Percentiles rank a stretch among this genome's conserved stretches.
These are phyloP conservation scores for Blera fallax DNA, from an alignment of 2,888 invertebrate species.

Conservation along the genomic window DNA sequence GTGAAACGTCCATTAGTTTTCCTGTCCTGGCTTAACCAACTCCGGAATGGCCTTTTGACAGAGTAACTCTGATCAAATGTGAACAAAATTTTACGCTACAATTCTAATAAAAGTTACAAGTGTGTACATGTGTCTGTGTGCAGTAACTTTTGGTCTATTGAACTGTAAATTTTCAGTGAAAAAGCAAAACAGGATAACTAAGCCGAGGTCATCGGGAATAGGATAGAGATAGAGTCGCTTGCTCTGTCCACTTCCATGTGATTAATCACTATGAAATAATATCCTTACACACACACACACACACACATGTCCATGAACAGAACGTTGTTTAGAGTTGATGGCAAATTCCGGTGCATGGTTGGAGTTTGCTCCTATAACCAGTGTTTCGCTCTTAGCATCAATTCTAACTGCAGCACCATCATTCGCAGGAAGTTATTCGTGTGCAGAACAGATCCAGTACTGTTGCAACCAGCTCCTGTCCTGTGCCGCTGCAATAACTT, in stretches of 20 bases:
- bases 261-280: constrained; percentile 72
- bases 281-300: constrained; percentile 31
- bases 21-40: constrained; percentile 60
- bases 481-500: constrained; percentile 39
- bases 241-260: constrained; percentile 61
- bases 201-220: constrained; percentile 55
- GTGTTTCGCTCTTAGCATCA: constrained; percentile 39
- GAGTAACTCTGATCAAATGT: constrained; percentile 64
- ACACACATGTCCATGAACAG: background rate
- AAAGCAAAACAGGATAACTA: constrained; percentile 66
- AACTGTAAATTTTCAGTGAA: constrained; percentile 59
- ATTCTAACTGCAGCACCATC: constrained; percentile 25
- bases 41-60: constrained; percentile 62
- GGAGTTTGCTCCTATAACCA: constrained; percentile 1
- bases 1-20: constrained; percentile 60
- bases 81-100: constrained; percentile 44
- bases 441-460: constrained; percentile 8
- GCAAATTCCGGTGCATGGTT: constrained; percentile 41
- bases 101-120: constrained; percentile 20
- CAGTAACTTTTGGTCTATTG: constrained; percentile 60
- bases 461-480: background rate
- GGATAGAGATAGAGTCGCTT: constrained; percentile 26
- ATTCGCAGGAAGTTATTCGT: constrained; percentile 48
- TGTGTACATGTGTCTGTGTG: background rate
- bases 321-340: constrained; percentile 42